A percentile compares a stretch with the other conserved stretches of the same genome.
Conservation (phyloP, 2,113 vertebrate species). For the Corythoichthys haematopterus region DNA sequence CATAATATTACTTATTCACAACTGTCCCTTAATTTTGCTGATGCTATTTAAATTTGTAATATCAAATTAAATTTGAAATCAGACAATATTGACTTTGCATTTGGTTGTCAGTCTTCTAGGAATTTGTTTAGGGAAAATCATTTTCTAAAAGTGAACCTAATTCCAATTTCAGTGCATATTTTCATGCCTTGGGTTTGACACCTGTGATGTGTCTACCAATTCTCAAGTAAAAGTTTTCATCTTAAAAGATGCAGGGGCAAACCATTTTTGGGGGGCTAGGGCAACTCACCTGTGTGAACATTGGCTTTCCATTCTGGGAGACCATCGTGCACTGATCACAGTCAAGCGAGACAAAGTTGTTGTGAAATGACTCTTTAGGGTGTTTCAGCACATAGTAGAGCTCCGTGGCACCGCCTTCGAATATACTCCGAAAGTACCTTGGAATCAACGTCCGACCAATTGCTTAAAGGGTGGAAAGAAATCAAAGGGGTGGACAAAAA, state of each 20-base stretch:
- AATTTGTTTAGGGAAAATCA: neutral
- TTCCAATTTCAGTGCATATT: neutral
- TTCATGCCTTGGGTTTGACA: neutral
- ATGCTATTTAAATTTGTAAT: too few relatives aligned
- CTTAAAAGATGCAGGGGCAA: neutral
- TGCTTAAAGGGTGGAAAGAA: constrained; percentile 68
- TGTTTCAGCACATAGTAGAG: constrained; percentile 96
- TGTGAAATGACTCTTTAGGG: constrained; percentile 98
- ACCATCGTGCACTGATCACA: constrained; percentile 99
- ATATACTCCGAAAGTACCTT: constrained; percentile 97
- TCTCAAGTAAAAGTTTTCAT: neutral
- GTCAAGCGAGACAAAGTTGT: constrained; percentile 94
- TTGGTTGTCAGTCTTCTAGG: neutral
- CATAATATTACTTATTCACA: too few relatives aligned
- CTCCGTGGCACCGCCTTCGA: constrained; percentile 95
- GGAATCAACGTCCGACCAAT: constrained; percentile 98
- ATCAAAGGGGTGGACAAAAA: constrained; percentile 5
- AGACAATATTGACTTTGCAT: too few relatives aligned
- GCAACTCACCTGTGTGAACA: constrained; percentile 81
- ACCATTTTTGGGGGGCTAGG: neutral
- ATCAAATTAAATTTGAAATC: too few relatives aligned
- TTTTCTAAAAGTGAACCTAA: neutral
- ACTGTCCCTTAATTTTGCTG: too few relatives aligned
- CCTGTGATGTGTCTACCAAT: neutral
- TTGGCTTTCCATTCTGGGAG: constrained; percentile 96